Base-by-base conservation (phyloP, 2,113 vertebrate genomes). In the Notechis scutatus region DNA sequence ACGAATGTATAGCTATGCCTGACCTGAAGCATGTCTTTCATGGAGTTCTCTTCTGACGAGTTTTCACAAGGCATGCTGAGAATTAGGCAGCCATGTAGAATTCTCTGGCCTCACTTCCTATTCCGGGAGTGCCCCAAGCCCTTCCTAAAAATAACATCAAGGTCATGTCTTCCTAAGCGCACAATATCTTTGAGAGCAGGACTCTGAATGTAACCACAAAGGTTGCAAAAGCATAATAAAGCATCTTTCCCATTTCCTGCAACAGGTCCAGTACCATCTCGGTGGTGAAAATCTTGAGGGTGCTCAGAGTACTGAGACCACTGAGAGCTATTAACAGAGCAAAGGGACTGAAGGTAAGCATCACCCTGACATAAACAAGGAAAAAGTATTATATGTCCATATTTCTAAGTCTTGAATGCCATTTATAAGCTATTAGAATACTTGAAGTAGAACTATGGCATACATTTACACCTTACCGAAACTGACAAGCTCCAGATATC, bases 221-320 rank as follows among this genome's bases (percentile, higher is more conserved):
- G 8, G 14, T 54, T 39, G 18, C 92, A 52, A 69, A 4, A 18
- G 42, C 39, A 39, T 74, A 0, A 0, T 24, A 34, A 64, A 64
- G 45, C 4, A 14, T 4, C n/a, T 20, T 26, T 86, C 93, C 85
- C 87, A 23, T 91, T 93, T 0, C 56, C 61, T 52, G 64, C 26
- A 26, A 85, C 97, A 99, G 99, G 97, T 99, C 99, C 92, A 99
- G 99, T 29, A 92, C 99, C 92, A 99, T 99, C 96, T 99, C 99
- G 0, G 99, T 99, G 95, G 99, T 99, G 97, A 99, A 99, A 97
- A 99, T 99, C 97, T 98, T 99, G 90, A 98, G 99, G 96, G 99
- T 99, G 89, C 97, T 99, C 93, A 98, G 99, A 96, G 99, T 99
- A 57, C 98, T 99, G 55, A 98, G 99, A 89, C 99, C 99, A n/a